These are phyloP conservation scores for Rhagium mordax DNA, from an alignment of 2,888 invertebrate genomes.

Conservation along the genomic window DNA sequence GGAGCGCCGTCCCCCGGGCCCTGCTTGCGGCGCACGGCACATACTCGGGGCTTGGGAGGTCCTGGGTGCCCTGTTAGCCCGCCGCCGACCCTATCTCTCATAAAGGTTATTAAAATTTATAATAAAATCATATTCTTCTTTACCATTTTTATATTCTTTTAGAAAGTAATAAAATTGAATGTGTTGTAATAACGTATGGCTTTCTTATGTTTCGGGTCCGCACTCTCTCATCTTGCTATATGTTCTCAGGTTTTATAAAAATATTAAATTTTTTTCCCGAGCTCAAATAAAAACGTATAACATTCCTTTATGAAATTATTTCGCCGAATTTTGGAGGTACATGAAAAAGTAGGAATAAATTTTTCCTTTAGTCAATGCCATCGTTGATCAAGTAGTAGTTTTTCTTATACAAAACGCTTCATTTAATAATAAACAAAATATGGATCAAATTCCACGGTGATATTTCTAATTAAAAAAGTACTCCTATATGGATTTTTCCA, in stretches of 20 bases:
- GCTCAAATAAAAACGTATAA: neutral
- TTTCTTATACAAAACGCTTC: too few relatives aligned
- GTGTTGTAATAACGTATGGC: conserved; percentile 20
- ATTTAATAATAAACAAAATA: too few relatives aligned
- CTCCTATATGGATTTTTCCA: neutral
- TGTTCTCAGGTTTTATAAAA: neutral
- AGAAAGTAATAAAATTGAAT: conserved; percentile 31
- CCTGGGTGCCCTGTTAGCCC: conserved; percentile 13
- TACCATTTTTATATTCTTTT: conserved; percentile 24
- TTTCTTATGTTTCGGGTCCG: neutral
- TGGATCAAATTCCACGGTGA: too few relatives aligned
- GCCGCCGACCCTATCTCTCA: conserved; percentile 40
- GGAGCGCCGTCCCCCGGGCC: conserved; percentile 47
- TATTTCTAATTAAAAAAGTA: neutral
- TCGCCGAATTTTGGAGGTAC: neutral
- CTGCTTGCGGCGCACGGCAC: conserved; percentile 47
- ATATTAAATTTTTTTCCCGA: neutral
- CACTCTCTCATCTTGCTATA: neutral
- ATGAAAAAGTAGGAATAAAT: neutral
- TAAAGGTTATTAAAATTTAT: conserved; percentile 49
- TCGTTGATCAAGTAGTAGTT: too few relatives aligned
- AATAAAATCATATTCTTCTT: conserved; percentile 43
- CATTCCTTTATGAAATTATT: neutral
- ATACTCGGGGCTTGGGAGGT: conserved; percentile 42
- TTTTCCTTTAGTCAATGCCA: too few relatives aligned